Evolutionary conservation across 2,797 vertebrate species (phyloP).

Genomic region (Mycteria americana): DNA sequence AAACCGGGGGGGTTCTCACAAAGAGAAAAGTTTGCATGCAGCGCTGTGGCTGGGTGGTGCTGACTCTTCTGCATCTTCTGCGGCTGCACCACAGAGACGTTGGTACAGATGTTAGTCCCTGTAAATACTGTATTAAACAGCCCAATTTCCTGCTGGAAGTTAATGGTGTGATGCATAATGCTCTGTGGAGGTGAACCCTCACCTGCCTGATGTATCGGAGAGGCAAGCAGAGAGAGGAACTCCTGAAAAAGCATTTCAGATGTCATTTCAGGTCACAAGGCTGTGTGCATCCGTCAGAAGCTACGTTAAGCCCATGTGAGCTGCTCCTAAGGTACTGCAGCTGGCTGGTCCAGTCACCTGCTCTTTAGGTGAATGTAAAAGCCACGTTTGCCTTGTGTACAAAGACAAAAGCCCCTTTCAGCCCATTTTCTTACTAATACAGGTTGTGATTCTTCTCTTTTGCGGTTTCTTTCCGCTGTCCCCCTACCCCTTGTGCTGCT

Average conservation of each 20-base stretch:
- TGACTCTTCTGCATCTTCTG: neutral
- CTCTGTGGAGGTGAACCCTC: neutral
- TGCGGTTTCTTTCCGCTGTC: neutral
- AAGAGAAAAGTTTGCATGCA: neutral
- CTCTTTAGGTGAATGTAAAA: neutral
- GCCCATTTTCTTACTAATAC: neutral
- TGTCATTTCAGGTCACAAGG: neutral
- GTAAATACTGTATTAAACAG: neutral
- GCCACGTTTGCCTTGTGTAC: rapidly evolving
- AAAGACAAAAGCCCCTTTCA: neutral
- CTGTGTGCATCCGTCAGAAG: neutral
- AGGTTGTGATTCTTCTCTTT: neutral
- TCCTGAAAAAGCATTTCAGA: neutral
- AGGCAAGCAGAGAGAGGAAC: neutral
- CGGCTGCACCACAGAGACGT: rapidly evolving
- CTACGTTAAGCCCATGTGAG: neutral
- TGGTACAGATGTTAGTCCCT: neutral
- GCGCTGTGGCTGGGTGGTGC: neutral
- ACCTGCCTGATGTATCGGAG: neutral
- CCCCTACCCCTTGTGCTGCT: neutral
- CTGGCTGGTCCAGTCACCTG: neutral
- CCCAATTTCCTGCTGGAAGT: neutral
- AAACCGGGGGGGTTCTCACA: neutral
- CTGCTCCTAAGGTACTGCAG: neutral
- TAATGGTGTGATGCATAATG: neutral